A percentile compares a stretch with the other conserved stretches of the same genome.
Evolutionary conservation across 2,888 invertebrate species (phyloP).

Genomic region (Mantis religiosa): DNA sequence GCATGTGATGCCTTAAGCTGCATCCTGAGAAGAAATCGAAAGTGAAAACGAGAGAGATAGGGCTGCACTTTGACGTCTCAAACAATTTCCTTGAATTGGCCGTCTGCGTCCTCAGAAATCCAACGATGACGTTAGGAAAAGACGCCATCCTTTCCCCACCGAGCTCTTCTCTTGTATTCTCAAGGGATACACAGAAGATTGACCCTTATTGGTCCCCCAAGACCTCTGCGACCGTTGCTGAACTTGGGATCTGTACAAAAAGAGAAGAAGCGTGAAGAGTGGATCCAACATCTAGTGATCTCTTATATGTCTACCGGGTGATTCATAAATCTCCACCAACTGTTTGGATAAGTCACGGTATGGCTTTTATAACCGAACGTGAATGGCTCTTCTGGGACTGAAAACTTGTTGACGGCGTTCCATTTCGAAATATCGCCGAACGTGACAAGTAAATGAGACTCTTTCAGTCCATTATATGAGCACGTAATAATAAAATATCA

Average conservation of each 20-base stretch:
- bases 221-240: constrained; percentile 1
- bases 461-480: background rate
- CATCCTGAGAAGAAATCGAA: background rate
- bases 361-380: background rate
- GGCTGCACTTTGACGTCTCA: constrained; percentile 20
- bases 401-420: background rate
- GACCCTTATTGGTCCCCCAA: constrained; percentile 19
- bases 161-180: background rate
- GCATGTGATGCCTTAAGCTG: background rate
- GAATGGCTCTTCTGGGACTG: background rate
- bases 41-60: background rate
- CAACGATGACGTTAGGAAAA: background rate
- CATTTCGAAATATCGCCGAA: background rate
- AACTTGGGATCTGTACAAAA: constrained; percentile 6
- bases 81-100: constrained; percentile 28
- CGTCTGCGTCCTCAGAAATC: constrained; percentile 19
- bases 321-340: background rate
- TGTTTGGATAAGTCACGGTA: background rate
- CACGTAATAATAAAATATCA: background rate
- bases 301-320: background rate
- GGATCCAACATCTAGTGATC: background rate
- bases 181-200: constrained; percentile 18
- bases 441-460: background rate
- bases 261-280: background rate
- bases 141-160: background rate